phyloP scores from a whole-genome alignment of 1,140 invertebrate genomes.

The Phortica variegata region DNA sequence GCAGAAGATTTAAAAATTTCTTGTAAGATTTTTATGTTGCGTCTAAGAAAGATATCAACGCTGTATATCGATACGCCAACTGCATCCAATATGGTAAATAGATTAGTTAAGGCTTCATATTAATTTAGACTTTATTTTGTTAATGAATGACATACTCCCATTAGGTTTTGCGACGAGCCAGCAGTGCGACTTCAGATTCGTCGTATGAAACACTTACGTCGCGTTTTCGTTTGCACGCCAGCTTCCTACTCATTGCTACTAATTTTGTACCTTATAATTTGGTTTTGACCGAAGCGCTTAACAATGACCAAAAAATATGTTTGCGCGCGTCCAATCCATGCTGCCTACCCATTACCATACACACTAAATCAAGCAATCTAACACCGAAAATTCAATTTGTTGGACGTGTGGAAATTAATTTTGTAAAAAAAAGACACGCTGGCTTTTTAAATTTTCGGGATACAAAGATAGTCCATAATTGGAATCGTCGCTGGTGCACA shows the following conservation, averaged over 20 bases:
- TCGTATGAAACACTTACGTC: slow-evolving; percentile 29
- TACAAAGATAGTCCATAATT: slow-evolving; percentile 29
- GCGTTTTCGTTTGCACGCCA: slow-evolving; percentile 46
- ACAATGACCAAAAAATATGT: slow-evolving; percentile 30
- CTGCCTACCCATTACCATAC: slow-evolving; percentile 24
- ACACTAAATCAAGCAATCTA: slow-evolving; percentile 37
- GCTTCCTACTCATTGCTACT: slow-evolving; percentile 25
- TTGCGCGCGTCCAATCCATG: slow-evolving; percentile 31
- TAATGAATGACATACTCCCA: no score
- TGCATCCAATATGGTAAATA: slow-evolving; percentile 39
- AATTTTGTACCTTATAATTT: slow-evolving; percentile 37
- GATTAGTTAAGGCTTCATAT: no score
- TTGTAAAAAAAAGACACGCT: slow-evolving; percentile 26
- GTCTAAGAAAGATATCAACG: slow-evolving; percentile 45
- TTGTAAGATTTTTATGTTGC: slow-evolving; percentile 49
- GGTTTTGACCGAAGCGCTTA: slow-evolving; percentile 18
- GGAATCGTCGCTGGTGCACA: slow-evolving; percentile 50
- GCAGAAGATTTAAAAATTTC: slow-evolving; percentile 28
- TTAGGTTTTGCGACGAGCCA: slow-evolving; percentile 13
- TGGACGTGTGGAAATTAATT: slow-evolving; percentile 36
- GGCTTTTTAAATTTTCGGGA: slow-evolving; percentile 48
- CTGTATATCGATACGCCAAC: slow-evolving; percentile 32
- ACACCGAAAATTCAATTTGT: slow-evolving; percentile 26
- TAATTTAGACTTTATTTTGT: no score
- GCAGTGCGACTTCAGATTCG: neutral